Base-by-base conservation (phyloP, 2,113 vertebrate species). In the Bostrychus sinensis region DNA sequence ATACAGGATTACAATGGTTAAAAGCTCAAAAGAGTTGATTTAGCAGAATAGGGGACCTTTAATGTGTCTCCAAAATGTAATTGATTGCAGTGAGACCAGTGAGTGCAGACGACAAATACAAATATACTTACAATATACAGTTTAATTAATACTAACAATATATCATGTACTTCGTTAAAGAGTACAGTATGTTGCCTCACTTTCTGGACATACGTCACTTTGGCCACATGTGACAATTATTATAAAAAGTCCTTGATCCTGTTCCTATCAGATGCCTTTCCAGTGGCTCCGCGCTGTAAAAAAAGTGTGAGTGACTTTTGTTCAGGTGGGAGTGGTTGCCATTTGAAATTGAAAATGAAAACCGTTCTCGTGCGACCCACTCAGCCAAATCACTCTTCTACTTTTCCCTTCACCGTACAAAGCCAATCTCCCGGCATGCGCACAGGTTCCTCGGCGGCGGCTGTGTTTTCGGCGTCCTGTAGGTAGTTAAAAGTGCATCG, bases 401-500 rank as follows among this genome's bases (percentile, higher is more conserved):
- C 66, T 77, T 51, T 58, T 55, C 74, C 57, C 68, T 63, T 70
- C 66, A 66, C 82, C 66, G 78, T 69, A 71, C 80, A 78, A 73
- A 86, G 82, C 80, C 78, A 77, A 80, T 75, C 80, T 71, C 74
- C 62, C 62, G 69, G 78, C 61, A n/a, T n/a, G 76, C 70, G 1
- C 60, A 2, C 64, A 72, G 72, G 75, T 83, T 78, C 42, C 6
- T 23, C 41, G n/a, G n/a, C 41, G 17, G 4, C 41, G 65, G 74
- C 50, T 70, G 83, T 82, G 81, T 80, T 73, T 65, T 64, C 28
- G 78, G 75, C 78, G 70, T 86, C 74, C 79, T 72, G 45, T 2
- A 75, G 76, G 81, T 88, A 83, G 86, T 87, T 89, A 85, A 78
- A 86, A 75, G 83, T 71, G 83, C 87, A 86, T 81, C 56, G 84